These are phyloP conservation scores for Tenualosa thibaudeaui DNA, from an alignment of 2,797 vertebrate genomes.

Conservation along the genomic window DNA sequence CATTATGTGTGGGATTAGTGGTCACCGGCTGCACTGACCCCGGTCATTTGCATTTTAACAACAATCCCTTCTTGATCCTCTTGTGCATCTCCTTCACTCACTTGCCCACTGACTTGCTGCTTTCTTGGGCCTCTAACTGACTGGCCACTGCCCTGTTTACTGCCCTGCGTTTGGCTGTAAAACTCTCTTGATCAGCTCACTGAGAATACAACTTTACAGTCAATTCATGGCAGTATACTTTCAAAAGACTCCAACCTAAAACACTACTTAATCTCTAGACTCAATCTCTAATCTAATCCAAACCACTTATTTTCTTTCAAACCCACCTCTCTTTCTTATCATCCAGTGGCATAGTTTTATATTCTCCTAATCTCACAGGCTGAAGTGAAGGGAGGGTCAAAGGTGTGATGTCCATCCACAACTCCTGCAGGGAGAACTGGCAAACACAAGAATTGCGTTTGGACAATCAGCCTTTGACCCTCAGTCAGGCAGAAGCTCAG, in stretches of 20 bases:
- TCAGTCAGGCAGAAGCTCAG: conserved; percentile 43
- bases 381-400: conserved; percentile 59
- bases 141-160: background rate
- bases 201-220: background rate
- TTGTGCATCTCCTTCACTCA: conserved; percentile 20
- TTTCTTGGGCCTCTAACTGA: background rate
- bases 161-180: background rate
- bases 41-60: conserved; percentile 31
- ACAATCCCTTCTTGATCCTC: conserved; percentile 25
- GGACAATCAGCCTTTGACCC: conserved; percentile 87
- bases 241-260: background rate
- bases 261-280: no score
- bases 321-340: conserved; percentile 15
- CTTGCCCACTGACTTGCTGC: background rate
- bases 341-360: background rate
- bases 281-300: background rate
- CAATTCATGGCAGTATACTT: background rate
- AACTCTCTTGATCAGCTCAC: background rate
- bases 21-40: conserved; percentile 24
- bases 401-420: conserved; percentile 89
- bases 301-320: background rate
- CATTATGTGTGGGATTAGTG: conserved; percentile 35
- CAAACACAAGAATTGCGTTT: conserved; percentile 90
- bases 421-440: conserved; percentile 77
- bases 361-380: background rate